Conservation (phyloP, 2,797 vertebrate species). For the Gouania willdenowi region DNA sequence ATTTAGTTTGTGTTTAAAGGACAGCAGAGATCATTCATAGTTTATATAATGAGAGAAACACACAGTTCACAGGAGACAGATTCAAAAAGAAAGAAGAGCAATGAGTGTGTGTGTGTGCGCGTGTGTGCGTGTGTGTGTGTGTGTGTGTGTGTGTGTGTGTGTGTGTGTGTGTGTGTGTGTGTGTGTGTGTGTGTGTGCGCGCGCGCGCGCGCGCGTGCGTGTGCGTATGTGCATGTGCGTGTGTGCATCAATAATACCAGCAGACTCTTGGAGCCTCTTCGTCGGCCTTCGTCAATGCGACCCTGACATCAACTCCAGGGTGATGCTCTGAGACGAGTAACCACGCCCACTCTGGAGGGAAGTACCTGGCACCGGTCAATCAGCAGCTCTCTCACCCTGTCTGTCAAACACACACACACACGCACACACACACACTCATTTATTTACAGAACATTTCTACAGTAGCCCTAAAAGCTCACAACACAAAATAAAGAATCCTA, state of each 20-base stretch:
- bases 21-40: no score
- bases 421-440: conserved; percentile 3
- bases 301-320: conserved; percentile 46
- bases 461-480: no score
- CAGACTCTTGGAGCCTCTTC: conserved; percentile 55
- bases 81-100: no score
- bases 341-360: conserved; percentile 35
- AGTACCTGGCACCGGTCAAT: conserved; percentile 73
- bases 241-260: conserved; percentile 54
- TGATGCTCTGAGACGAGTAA: conserved; percentile 51
- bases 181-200: not conserved
- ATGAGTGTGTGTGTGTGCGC: no score
- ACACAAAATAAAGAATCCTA: no score
- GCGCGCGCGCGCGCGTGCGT: conserved; percentile 7
- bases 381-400: conserved; percentile 50
- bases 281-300: conserved; percentile 46
- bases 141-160: no score
- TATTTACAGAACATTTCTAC: not conserved
- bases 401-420: conserved; percentile 10
- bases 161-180: conserved; percentile 11
- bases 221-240: conserved; percentile 13
- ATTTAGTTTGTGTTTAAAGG: no score
- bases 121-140: no score
- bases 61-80: no score
- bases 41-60: no score